Percentiles rank a stretch among this genome's conserved stretches.
phyloP scores from a whole-genome alignment of 2,113 vertebrate species.

The Arvicanthis niloticus region DNA sequence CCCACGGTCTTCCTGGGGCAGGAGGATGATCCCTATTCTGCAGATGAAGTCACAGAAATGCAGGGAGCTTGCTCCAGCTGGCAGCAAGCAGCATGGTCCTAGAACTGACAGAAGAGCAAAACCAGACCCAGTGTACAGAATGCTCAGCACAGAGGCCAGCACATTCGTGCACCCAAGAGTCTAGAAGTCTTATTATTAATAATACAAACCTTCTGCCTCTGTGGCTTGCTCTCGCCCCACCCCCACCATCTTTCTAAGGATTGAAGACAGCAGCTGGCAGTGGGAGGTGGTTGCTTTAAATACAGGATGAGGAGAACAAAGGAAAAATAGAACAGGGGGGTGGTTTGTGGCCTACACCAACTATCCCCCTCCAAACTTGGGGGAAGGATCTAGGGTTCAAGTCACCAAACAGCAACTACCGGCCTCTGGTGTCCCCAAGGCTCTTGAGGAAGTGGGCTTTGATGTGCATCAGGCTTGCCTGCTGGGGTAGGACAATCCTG shows the following conservation, averaged over 20 bases:
- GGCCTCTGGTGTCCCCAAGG: not conserved
- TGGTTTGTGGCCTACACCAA: not conserved
- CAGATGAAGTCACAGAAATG: not conserved
- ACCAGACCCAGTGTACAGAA: not conserved
- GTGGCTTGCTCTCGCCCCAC: not conserved
- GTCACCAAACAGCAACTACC: not conserved
- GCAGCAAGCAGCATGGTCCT: rapidly evolving
- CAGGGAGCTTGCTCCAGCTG: not conserved
- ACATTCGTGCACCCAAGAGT: not conserved
- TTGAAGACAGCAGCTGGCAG: slow-evolving; percentile 69
- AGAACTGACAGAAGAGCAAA: rapidly evolving
- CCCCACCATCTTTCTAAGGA: slow-evolving; percentile 26
- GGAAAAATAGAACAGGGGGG: slow-evolving; percentile 62
- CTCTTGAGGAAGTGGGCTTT: not conserved
- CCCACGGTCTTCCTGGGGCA: not conserved
- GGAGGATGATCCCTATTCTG: not conserved
- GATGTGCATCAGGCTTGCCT: too few relatives aligned
- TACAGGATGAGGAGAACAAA: slow-evolving; percentile 65
- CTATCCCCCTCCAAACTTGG: not conserved
- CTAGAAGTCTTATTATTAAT: not conserved
- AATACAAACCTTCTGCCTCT: not conserved
- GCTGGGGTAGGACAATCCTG: too few relatives aligned
- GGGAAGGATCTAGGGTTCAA: not conserved
- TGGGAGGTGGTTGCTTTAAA: slow-evolving; percentile 80
- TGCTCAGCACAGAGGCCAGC: not conserved